Conservation (phyloP, 2,888 invertebrate species). For the Lycaena phlaeas region DNA sequence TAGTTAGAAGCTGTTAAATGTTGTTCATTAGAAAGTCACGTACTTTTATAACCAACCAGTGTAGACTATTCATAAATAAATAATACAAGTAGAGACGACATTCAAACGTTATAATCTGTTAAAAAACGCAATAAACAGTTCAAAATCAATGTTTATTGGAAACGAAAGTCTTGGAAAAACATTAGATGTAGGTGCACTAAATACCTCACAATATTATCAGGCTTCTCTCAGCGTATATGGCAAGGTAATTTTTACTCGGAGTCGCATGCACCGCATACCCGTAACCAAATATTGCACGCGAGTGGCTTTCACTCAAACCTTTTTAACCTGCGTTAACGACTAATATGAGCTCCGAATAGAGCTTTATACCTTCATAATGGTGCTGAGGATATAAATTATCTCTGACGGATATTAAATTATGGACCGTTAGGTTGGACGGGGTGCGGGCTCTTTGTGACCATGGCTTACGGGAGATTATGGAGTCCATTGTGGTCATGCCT, state of each 20-base stretch:
- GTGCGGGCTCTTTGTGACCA: constrained; percentile 53
- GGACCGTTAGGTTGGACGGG: constrained; percentile 43
- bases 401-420: constrained; percentile 70
- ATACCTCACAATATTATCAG: constrained; percentile 25
- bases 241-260: constrained; percentile 21
- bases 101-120: too few relatives aligned
- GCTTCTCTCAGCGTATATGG: constrained; percentile 24
- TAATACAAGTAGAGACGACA: too few relatives aligned
- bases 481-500: neutral
- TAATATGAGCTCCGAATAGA: constrained; percentile 6
- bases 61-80: too few relatives aligned
- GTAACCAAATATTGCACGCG: constrained; percentile 20
- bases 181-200: constrained; percentile 24
- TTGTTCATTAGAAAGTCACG: too few relatives aligned
- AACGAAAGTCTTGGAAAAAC: constrained; percentile 26
- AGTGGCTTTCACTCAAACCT: constrained; percentile 22
- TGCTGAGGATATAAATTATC: constrained; percentile 8
- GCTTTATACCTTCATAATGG: constrained; percentile 8
- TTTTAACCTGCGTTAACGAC: constrained; percentile 8
- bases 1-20: too few relatives aligned
- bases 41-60: too few relatives aligned
- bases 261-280: constrained; percentile 18
- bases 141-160: constrained; percentile 12
- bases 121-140: neutral
- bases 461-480: constrained; percentile 10